A percentile compares a stretch with the other conserved stretches of the same genome.
Conservation (phyloP, 2,888 invertebrate genomes). For the Venusia cambrica region DNA sequence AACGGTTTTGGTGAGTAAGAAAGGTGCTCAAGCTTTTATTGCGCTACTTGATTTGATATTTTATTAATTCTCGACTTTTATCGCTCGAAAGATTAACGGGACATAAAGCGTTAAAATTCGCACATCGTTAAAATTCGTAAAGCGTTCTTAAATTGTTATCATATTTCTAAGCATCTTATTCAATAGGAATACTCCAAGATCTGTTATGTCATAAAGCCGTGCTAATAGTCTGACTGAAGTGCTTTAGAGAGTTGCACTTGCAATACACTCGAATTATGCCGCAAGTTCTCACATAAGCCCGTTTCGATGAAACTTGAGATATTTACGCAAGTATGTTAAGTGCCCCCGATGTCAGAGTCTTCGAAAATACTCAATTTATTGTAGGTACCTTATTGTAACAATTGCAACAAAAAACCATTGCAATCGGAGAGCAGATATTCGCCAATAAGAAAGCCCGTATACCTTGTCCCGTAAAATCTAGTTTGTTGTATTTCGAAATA, state of each 20-base stretch:
- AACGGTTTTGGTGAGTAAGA: constrained; percentile 31
- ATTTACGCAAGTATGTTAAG: constrained; percentile 52
- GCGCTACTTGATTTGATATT: constrained; percentile 16
- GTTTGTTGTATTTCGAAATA: too few species aligned
- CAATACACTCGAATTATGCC: constrained; percentile 24
- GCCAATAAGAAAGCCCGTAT: too few species aligned
- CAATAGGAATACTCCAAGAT: constrained; percentile 41
- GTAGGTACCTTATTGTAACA: constrained; percentile 33
- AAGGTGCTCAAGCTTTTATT: constrained; percentile 23
- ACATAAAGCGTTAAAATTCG: constrained; percentile 25
- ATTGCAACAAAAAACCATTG: constrained; percentile 25
- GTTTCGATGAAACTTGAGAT: constrained; percentile 39
- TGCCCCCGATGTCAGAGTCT: constrained; percentile 40
- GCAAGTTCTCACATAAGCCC: constrained; percentile 30
- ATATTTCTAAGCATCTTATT: constrained; percentile 43
- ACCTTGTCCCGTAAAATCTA: too few species aligned
- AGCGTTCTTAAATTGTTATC: constrained; percentile 34
- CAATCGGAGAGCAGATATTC: constrained; percentile 17
- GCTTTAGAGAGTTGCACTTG: constrained; percentile 53
- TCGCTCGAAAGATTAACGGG: constrained; percentile 21
- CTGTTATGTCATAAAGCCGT: constrained; percentile 56
- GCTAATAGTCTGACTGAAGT: constrained; percentile 51
- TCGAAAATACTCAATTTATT: constrained; percentile 40
- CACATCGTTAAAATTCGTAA: constrained; percentile 24
- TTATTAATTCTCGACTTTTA: constrained; percentile 22